A percentile compares a stretch with the other conserved stretches of the same genome.
Conservation (phyloP, 2,888 invertebrate species). For the Spodoptera picta region DNA sequence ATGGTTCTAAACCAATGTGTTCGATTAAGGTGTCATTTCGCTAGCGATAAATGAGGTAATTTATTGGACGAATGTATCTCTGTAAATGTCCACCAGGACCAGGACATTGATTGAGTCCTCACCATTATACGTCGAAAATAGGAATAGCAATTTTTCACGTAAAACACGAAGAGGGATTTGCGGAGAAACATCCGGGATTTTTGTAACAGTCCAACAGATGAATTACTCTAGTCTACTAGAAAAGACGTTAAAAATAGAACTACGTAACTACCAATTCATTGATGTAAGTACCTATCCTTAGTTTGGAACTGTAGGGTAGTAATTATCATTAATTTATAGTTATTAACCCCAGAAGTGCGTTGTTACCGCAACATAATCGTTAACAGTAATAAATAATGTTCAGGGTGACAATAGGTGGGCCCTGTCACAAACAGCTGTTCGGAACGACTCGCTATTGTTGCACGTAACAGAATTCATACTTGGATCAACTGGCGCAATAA, state of each 20-base stretch:
- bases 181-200: slow-evolving; percentile 17
- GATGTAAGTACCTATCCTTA: no score
- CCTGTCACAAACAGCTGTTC: slow-evolving; percentile 39
- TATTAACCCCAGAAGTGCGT: slow-evolving; percentile 4
- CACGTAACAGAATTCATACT: slow-evolving; percentile 25
- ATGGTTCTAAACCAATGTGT: slow-evolving; percentile 8
- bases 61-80: slow-evolving; percentile 41
- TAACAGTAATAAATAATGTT: slow-evolving; percentile 31
- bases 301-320: neutral
- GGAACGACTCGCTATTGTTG: slow-evolving; percentile 33
- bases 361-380: slow-evolving; percentile 14
- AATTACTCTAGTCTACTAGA: no score
- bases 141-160: slow-evolving; percentile 36
- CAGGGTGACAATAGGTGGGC: slow-evolving; percentile 31
- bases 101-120: slow-evolving; percentile 46
- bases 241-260: no score
- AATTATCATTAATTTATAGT: neutral
- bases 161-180: slow-evolving; percentile 20
- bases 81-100: slow-evolving; percentile 30
- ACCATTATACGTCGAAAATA: slow-evolving; percentile 35
- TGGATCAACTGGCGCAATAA: slow-evolving; percentile 16
- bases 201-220: slow-evolving; percentile 11
- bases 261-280: no score
- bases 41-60: slow-evolving; percentile 33
- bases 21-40: slow-evolving; percentile 16